Evolutionary conservation across 2,113 vertebrate genomes (phyloP).

Genomic region (Phyllostomus discolor): DNA sequence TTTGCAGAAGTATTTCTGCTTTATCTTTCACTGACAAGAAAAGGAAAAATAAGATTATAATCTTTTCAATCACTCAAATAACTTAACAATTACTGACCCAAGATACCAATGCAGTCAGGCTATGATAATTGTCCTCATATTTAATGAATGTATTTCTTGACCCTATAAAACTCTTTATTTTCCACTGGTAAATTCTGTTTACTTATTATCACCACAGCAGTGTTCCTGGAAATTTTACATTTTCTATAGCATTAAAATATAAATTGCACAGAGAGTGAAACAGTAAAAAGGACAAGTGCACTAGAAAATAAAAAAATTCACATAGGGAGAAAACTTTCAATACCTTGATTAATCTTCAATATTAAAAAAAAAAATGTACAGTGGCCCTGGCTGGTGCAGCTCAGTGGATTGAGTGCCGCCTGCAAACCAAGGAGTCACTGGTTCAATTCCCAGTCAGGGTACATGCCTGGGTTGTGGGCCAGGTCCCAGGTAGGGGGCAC

Average conservation of each 20-base stretch:
- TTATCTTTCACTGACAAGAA: conserved; percentile 92
- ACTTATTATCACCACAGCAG: background rate
- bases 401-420: too few relatives aligned
- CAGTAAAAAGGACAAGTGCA: background rate
- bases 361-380: background rate
- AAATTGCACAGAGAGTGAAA: background rate
- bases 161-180: background rate
- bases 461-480: too few relatives aligned
- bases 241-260: conserved; percentile 38
- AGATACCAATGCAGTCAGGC: background rate
- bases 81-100: background rate
- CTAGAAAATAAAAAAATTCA: background rate
- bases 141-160: background rate
- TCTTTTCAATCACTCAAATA: background rate
- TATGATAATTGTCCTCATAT: background rate
- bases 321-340: background rate
- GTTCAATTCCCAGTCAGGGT: too few relatives aligned
- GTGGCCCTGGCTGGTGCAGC: background rate
- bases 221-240: conserved; percentile 9
- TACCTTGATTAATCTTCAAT: background rate
- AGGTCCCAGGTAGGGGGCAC: too few relatives aligned
- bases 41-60: conserved; percentile 45
- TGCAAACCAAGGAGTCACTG: too few relatives aligned
- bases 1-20: conserved; percentile 93
- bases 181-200: conserved; percentile 16